Percentiles rank a stretch among this genome's conserved stretches.
phyloP scores from a whole-genome alignment of 1,140 invertebrate species.

The Apis dorsata region DNA sequence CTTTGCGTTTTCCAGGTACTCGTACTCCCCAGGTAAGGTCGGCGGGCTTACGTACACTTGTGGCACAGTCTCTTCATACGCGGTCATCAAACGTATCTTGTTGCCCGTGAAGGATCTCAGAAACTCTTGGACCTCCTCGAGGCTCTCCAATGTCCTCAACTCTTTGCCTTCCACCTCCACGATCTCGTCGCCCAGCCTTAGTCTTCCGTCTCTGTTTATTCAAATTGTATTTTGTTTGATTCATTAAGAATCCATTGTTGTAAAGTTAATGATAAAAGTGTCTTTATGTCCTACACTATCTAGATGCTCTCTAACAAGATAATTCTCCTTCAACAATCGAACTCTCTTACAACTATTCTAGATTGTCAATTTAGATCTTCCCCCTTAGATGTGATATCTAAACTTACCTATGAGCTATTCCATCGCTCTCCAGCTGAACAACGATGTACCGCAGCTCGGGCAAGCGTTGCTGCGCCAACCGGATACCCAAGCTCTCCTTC shows the following conservation, averaged over 20 bases:
- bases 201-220: constrained; percentile 85
- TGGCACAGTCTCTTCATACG: constrained; percentile 76
- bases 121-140: constrained; percentile 82
- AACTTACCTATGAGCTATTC: constrained; percentile 88
- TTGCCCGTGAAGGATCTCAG: constrained; percentile 75
- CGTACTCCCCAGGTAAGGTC: constrained; percentile 60
- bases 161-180: constrained; percentile 92
- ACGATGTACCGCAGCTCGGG: constrained; percentile 89
- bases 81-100: constrained; percentile 73
- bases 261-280: neutral
- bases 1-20: constrained; percentile 73
- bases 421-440: constrained; percentile 89
- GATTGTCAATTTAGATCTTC: neutral
- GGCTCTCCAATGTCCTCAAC: constrained; percentile 86
- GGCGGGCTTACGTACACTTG: constrained; percentile 70
- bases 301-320: neutral
- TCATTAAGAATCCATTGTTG: neutral
- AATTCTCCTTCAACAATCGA: neutral
- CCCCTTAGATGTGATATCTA: neutral
- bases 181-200: constrained; percentile 91
- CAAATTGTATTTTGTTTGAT: constrained; percentile 17
- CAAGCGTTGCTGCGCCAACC: constrained; percentile 84
- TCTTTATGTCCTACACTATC: neutral
- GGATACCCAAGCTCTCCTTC: constrained; percentile 86
- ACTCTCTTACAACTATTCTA: too few species aligned